A percentile compares a stretch with the other conserved stretches of the same genome.
Evolutionary conservation across 2,797 vertebrate genomes (phyloP).

Genomic region (Arrhamphus sclerolepis): DNA sequence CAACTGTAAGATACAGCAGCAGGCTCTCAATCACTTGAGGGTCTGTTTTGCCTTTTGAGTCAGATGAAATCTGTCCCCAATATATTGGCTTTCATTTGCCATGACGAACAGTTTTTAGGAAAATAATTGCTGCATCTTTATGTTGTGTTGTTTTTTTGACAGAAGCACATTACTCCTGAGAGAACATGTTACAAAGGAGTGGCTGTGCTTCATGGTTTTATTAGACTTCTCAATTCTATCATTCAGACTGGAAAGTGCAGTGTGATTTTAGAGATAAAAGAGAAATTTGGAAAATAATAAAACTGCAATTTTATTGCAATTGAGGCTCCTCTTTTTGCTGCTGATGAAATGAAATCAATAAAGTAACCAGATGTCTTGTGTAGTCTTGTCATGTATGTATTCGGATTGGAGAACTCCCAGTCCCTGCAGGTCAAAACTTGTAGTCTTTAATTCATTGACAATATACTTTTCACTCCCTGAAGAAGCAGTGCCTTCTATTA

Average conservation of each 20-base stretch:
- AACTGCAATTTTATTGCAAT: constrained; percentile 31
- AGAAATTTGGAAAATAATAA: constrained; percentile 30
- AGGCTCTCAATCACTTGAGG: no score
- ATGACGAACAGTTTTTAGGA: constrained; percentile 15
- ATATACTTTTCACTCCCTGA: constrained; percentile 43
- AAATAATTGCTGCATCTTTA: constrained; percentile 25
- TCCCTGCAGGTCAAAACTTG: constrained; percentile 40
- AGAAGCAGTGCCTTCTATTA: constrained; percentile 48
- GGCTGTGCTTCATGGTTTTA: no score
- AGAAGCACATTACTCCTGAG: constrained; percentile 31
- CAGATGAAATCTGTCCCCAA: constrained; percentile 6
- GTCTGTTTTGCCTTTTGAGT: neutral
- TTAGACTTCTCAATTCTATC: constrained; percentile 60
- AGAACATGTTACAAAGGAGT: constrained; percentile 42
- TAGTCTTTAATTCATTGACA: constrained; percentile 61
- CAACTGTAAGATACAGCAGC: no score
- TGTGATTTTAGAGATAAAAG: constrained; percentile 35
- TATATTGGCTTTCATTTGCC: constrained; percentile 8
- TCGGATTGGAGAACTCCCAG: constrained; percentile 24
- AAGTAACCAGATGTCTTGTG: constrained; percentile 21
- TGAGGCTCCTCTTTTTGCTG: constrained; percentile 36
- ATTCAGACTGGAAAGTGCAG: constrained; percentile 36
- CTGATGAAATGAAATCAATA: constrained; percentile 61
- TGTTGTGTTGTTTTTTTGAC: constrained; percentile 50
- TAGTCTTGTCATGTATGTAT: constrained; percentile 42